Evolutionary conservation across 2,113 vertebrate genomes (phyloP).

Genomic region (Alethe castanea): DNA sequence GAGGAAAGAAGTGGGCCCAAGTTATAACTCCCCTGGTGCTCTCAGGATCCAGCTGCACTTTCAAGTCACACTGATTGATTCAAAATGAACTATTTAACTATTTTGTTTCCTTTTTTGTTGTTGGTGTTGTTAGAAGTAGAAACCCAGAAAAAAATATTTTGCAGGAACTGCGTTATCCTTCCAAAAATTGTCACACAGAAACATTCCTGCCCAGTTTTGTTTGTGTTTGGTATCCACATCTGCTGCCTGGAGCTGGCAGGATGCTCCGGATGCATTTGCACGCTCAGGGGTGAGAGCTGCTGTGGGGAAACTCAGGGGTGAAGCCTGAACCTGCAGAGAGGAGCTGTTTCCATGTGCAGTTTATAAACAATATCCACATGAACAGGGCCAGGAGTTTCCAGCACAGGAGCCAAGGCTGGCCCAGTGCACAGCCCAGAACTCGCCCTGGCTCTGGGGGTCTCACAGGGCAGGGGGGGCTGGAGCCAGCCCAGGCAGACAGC

Average conservation of each 20-base stretch:
- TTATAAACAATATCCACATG: neutral
- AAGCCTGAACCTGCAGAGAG: neutral
- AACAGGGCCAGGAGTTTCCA: neutral
- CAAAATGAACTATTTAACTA: conserved; percentile 6
- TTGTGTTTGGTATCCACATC: neutral
- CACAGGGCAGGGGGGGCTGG: neutral
- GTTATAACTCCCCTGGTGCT: neutral
- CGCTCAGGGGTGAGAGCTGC: neutral
- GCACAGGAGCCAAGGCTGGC: neutral
- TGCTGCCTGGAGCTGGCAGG: conserved; percentile 8
- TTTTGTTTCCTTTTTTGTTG: neutral
- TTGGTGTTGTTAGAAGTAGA: neutral
- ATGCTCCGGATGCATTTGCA: neutral
- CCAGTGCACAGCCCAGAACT: neutral
- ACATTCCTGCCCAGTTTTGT: neutral
- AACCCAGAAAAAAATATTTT: neutral
- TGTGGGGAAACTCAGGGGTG: neutral
- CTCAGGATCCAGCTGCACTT: conserved; percentile 14
- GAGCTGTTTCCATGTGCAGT: neutral
- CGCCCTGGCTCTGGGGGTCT: neutral
- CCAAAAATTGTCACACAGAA: neutral
- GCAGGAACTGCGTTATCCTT: neutral
- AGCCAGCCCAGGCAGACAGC: neutral
- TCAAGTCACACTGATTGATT: neutral
- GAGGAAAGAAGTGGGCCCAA: neutral